phyloP scores from a whole-genome alignment of 2,888 invertebrate genomes.

The Hemaris fuciformis region DNA sequence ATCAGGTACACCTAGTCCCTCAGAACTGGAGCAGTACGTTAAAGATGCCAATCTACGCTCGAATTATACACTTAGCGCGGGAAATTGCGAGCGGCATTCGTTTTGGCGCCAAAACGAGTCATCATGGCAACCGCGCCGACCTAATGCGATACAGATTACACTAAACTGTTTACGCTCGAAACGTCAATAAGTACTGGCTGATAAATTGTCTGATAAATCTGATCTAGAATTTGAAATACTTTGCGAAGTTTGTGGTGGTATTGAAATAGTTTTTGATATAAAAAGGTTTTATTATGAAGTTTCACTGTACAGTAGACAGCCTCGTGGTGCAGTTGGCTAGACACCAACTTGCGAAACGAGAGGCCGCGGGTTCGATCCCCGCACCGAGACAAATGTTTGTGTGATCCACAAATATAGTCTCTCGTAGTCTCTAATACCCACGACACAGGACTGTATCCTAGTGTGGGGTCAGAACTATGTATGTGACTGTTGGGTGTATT shows the following conservation, averaged over 20 bases:
- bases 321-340: no score
- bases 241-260: not conserved
- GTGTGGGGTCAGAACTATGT: no score
- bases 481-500: no score
- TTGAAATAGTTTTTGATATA: not conserved
- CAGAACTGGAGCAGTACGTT: not conserved
- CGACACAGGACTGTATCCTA: no score
- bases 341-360: no score
- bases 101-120: constrained; percentile 39
- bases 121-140: constrained; percentile 7
- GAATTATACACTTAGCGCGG: constrained; percentile 43
- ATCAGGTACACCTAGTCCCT: not conserved
- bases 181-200: constrained; percentile 9
- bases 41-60: constrained; percentile 30
- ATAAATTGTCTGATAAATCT: constrained; percentile 7
- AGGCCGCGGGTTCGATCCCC: no score
- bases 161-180: constrained; percentile 20
- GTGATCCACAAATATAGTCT: no score
- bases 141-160: constrained; percentile 28
- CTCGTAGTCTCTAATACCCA: no score
- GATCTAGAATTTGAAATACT: not conserved
- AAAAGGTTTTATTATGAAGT: not conserved
- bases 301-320: no score
- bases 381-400: no score
- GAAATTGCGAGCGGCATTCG: constrained; percentile 44